Evolutionary conservation across 2,113 vertebrate species (phyloP).

Genomic region (Hyaena hyaena): DNA sequence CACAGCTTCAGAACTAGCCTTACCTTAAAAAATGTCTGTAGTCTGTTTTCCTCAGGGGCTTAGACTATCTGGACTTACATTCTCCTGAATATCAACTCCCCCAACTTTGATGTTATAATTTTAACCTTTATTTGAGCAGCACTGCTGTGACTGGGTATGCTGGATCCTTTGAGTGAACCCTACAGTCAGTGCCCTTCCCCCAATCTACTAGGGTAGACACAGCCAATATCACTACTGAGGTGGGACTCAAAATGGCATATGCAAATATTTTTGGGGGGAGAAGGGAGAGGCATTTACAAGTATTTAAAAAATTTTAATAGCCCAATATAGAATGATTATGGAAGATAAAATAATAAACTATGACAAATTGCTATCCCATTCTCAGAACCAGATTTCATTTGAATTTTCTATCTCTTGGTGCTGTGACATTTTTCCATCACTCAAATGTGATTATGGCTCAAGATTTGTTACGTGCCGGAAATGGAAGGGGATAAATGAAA

Average conservation of each 20-base stretch:
- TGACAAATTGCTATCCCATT: background rate
- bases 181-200: background rate
- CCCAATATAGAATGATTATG: background rate
- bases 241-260: background rate
- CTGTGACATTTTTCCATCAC: background rate
- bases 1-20: background rate
- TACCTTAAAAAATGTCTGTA: background rate
- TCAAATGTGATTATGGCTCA: background rate
- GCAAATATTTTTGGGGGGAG: background rate
- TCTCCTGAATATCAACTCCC: background rate
- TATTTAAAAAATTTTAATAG: background rate
- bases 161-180: background rate
- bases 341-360: background rate
- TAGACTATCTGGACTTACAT: background rate
- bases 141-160: background rate
- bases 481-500: background rate
- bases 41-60: background rate
- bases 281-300: background rate
- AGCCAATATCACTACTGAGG: background rate
- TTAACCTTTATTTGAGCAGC: background rate
- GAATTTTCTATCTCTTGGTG: background rate
- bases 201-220: background rate
- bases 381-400: background rate
- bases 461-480: background rate
- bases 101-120: background rate